phyloP scores from a whole-genome alignment of 2,888 invertebrate species.

The Zootermopsis nevadensis region DNA sequence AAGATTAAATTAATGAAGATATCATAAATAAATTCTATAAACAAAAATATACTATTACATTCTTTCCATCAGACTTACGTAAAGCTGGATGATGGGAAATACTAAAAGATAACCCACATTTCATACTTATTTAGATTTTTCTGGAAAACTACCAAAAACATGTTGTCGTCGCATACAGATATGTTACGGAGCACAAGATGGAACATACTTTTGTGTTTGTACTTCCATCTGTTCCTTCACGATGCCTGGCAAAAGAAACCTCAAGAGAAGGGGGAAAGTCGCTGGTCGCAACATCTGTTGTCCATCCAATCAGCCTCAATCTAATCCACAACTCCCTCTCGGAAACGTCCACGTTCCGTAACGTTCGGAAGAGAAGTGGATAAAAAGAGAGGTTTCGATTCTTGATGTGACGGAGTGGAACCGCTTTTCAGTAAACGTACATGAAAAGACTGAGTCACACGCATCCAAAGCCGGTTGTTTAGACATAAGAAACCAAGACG shows the following conservation, averaged over 20 bases:
- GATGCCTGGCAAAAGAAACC: slow-evolving; percentile 12
- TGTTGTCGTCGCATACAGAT: too few species aligned
- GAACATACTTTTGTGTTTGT: not conserved
- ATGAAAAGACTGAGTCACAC: not conserved
- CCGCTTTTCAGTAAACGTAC: not conserved
- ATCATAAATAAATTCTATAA: too few species aligned
- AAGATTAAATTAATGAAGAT: too few species aligned
- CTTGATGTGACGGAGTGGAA: not conserved
- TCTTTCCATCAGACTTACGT: too few species aligned
- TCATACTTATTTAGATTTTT: too few species aligned
- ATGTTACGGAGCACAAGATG: not conserved
- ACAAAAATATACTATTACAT: too few species aligned
- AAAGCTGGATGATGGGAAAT: too few species aligned
- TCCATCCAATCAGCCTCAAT: slow-evolving; percentile 45
- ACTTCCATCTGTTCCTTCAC: not conserved
- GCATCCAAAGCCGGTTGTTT: too few species aligned
- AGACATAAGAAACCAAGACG: too few species aligned
- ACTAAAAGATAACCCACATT: too few species aligned
- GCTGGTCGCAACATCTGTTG: slow-evolving; percentile 36
- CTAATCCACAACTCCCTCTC: slow-evolving; percentile 30
- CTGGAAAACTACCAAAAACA: too few species aligned
- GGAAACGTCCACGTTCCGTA: not conserved
- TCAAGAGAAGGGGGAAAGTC: not conserved
- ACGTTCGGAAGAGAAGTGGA: not conserved
- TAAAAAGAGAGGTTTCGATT: not conserved